Base-by-base conservation (phyloP, 2,797 vertebrate species). In the Tokudaia muenninki region DNA sequence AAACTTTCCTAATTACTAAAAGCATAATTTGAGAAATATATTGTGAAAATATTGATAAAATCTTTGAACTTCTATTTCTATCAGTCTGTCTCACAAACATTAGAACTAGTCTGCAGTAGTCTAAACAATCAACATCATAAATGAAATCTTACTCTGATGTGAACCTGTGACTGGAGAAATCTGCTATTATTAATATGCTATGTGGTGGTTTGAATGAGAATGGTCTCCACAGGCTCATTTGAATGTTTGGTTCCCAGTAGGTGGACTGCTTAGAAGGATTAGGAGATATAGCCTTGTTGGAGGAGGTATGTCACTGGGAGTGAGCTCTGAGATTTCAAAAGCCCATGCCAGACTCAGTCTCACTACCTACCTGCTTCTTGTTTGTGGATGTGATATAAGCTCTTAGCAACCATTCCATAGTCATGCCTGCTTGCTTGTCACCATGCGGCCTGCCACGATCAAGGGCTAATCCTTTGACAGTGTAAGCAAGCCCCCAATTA, bases 141-240 rank as follows among this genome's bases (percentile, higher is more conserved):
- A 92, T 16, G 91, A 97, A 97, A 97, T 9, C 41, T 26, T 34
- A 90, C 29, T 96, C 97, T 80, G 22, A 63, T 70, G 88, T 11
- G 87, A 95, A 96, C 0, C n/a, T 77, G 77, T 44, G 2, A 93
- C 2, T 26, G 19, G 34, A 65, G 91, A 84, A 93, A 97, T 26
- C 95, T 6, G 91, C 74, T 47, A 47, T 13, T 29, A 82, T 87
- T 86, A 6, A 3, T 14, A 92, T 17, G 50, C 89, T 97, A 87
- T 31, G 37, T 52, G 63, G 34, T 37, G 21, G 31, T n/a, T 26
- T 70, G 31, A 52, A 26, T 70, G 84, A 70, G 31, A n/a, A 50
- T n/a, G 44, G 44, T 21, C 12, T 29, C 41, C 29, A 24, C 8
- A 67, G 44, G 21, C 19, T 86, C 59, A 22, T 67, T 5, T 47